phyloP scores from a whole-genome alignment of 2,113 vertebrate species.

The Catharus fuscescens region DNA sequence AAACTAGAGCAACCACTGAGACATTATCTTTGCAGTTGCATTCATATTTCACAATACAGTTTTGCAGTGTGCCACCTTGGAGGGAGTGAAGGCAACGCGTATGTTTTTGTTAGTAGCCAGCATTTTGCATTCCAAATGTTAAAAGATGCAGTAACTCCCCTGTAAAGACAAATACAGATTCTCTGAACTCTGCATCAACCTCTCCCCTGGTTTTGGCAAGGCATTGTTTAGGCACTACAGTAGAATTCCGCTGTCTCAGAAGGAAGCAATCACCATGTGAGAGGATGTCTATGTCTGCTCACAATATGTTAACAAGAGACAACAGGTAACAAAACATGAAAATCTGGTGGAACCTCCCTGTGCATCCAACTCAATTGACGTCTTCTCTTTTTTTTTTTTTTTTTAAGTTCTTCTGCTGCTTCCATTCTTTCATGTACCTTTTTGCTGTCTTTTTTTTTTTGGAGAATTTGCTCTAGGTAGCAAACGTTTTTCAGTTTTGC shows the following conservation, averaged over 20 bases:
- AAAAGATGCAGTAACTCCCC: background rate
- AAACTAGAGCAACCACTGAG: constrained; percentile 54
- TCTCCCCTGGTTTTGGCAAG: background rate
- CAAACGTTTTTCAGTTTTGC: background rate
- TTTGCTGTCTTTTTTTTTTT: background rate
- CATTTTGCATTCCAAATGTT: background rate
- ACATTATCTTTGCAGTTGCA: background rate
- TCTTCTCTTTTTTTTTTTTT: background rate
- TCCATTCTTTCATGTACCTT: background rate
- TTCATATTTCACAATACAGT: background rate
- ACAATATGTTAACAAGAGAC: background rate
- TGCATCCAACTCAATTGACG: background rate
- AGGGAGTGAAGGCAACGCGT: background rate
- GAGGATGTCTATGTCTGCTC: background rate
- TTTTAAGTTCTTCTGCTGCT: background rate
- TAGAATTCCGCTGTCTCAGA: background rate
- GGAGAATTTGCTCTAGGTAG: background rate
- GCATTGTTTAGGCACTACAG: background rate
- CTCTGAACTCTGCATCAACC: background rate
- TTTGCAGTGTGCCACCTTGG: background rate
- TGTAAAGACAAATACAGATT: background rate
- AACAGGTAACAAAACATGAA: background rate
- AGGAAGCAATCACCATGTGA: background rate
- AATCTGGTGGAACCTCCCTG: background rate
- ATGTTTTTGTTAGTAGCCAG: background rate